A percentile compares a stretch with the other conserved stretches of the same genome.
Evolutionary conservation across 2,113 vertebrate genomes (phyloP).

Genomic region (Stomatorhinus ivindoensis): DNA sequence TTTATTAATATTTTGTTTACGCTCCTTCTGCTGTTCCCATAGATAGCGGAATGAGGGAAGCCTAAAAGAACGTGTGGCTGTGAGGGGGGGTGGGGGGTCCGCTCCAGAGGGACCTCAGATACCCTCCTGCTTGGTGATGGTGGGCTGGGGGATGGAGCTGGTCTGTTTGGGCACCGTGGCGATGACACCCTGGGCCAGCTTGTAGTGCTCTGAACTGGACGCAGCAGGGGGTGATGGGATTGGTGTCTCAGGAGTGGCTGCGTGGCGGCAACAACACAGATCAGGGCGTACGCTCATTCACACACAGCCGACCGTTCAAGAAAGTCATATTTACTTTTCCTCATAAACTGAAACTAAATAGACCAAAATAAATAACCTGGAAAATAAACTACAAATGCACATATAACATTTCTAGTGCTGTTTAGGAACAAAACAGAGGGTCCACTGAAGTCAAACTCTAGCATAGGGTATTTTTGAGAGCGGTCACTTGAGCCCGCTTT

Average conservation of each 20-base stretch:
- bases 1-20: neutral
- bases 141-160: conserved; percentile 76
- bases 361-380: conserved; percentile 18
- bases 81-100: neutral
- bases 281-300: neutral
- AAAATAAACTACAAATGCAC: conserved; percentile 31
- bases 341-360: neutral
- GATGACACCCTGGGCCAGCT: conserved; percentile 85
- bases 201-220: conserved; percentile 89
- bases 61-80: neutral
- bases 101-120: conserved; percentile 61
- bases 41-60: neutral
- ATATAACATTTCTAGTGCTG: conserved; percentile 56
- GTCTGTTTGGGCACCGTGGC: conserved; percentile 82
- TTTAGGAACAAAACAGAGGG: conserved; percentile 60
- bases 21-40: neutral
- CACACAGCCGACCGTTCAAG: neutral
- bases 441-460: conserved; percentile 40
- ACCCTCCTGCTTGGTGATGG: conserved; percentile 94
- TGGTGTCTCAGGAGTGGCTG: conserved; percentile 95
- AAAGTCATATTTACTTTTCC: neutral
- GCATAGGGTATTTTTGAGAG: neutral
- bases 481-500: neutral
- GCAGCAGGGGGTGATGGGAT: conserved; percentile 88
- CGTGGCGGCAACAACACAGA: conserved; percentile 36